phyloP scores from a whole-genome alignment of 2,888 invertebrate genomes.

The Germaria angustata region DNA sequence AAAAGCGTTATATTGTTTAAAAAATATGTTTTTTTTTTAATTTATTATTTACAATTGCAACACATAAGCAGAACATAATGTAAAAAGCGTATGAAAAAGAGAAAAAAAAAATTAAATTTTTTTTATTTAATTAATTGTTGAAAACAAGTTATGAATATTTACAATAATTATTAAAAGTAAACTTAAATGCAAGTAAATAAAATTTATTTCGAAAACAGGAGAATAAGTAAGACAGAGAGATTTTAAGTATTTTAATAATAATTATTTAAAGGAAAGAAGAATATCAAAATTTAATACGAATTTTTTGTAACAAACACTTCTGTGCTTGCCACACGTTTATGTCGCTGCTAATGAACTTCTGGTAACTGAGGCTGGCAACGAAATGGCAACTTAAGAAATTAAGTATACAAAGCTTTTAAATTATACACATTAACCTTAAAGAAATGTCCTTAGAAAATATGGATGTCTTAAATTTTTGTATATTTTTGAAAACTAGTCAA shows the following conservation, averaged over 20 bases:
- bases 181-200: conserved; percentile 51
- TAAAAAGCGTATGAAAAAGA: conserved; percentile 67
- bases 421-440: too few species aligned
- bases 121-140: conserved; percentile 64
- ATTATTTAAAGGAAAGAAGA: too few species aligned
- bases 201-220: not conserved
- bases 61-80: conserved; percentile 69
- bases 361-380: too few species aligned
- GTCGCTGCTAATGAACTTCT: too few species aligned
- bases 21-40: conserved; percentile 8
- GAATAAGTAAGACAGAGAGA: not conserved
- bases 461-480: too few species aligned
- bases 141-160: conserved; percentile 64
- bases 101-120: conserved; percentile 58
- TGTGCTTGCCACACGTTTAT: too few species aligned
- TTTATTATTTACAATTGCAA: conserved; percentile 68
- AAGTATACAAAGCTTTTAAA: too few species aligned
- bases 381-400: too few species aligned
- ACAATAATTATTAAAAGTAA: conserved; percentile 60
- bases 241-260: not conserved
- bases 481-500: too few species aligned
- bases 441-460: too few species aligned
- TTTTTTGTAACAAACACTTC: too few species aligned
- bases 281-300: too few species aligned
- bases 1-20: conserved; percentile 38